These are phyloP conservation scores for Marasmarcha lunaedactyla DNA, from an alignment of 2,888 invertebrate genomes.

Conservation along the genomic window DNA sequence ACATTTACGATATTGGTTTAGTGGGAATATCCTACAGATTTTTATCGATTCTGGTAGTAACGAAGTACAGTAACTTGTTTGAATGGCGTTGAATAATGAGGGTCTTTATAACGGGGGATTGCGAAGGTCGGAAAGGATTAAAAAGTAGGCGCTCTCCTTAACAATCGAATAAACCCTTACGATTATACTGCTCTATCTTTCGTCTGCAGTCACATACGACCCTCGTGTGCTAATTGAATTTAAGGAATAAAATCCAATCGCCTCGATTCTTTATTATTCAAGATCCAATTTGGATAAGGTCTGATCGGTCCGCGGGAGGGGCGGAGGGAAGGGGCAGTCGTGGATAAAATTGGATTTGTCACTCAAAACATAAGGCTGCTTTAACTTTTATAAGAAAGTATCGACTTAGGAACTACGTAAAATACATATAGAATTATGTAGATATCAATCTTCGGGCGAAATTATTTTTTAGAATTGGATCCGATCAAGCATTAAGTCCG, in stretches of 20 bases:
- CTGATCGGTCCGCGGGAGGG: slow-evolving; percentile 60
- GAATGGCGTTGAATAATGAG: not conserved
- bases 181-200: slow-evolving; percentile 65
- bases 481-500: too few relatives aligned
- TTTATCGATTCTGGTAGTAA: not conserved
- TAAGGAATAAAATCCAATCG: slow-evolving; percentile 73
- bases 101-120: not conserved
- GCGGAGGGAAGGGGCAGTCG: slow-evolving; percentile 55
- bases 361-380: slow-evolving; percentile 69
- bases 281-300: slow-evolving; percentile 73
- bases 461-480: too few relatives aligned
- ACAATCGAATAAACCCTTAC: slow-evolving; percentile 35
- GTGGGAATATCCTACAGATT: not conserved
- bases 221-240: slow-evolving; percentile 71
- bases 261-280: slow-evolving; percentile 72
- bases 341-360: slow-evolving; percentile 71
- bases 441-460: too few relatives aligned
- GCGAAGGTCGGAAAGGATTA: slow-evolving; percentile 2
- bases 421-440: too few relatives aligned
- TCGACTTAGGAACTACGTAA: not conserved
- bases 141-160: slow-evolving; percentile 18
- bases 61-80: not conserved
- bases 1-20: too few relatives aligned
- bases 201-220: slow-evolving; percentile 67
- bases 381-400: slow-evolving; percentile 32